Percentiles rank a stretch among this genome's conserved stretches.
phyloP scores from a whole-genome alignment of 35 echinoderm and acorn worm species.

The Eucidaris tribuloides region DNA sequence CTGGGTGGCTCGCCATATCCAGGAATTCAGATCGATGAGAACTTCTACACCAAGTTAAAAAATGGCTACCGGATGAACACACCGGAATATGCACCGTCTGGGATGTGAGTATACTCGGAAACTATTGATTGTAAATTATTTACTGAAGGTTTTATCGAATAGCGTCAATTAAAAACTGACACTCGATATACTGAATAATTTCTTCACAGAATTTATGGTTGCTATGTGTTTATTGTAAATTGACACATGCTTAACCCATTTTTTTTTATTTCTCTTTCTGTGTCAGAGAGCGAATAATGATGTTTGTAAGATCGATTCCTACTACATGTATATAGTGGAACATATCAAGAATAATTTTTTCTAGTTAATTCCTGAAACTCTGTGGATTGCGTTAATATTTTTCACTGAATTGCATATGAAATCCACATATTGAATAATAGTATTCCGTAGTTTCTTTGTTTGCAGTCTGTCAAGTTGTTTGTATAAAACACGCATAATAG shows the following conservation, averaged over 20 bases:
- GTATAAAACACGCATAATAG: too few species aligned
- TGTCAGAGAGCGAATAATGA: too few species aligned
- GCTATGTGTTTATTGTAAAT: not conserved
- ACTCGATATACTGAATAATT: not conserved
- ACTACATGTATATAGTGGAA: too few species aligned
- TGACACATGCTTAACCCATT: not conserved
- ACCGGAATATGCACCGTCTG: constrained; percentile 82
- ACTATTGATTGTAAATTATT: not conserved
- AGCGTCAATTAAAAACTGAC: not conserved
- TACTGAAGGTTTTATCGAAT: not conserved
- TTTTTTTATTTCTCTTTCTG: not conserved
- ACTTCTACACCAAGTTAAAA: constrained; percentile 83
- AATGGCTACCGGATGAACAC: constrained; percentile 82
- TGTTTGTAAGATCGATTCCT: too few species aligned
- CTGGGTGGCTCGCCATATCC: constrained; percentile 95
- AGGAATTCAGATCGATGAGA: constrained; percentile 89
- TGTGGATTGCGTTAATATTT: too few species aligned
- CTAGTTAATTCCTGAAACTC: too few species aligned
- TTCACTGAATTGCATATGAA: too few species aligned
- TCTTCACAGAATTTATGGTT: not conserved
- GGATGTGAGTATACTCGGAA: constrained; percentile 62
- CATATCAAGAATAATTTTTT: too few species aligned
- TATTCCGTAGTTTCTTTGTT: too few species aligned
- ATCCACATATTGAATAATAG: too few species aligned
- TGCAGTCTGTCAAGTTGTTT: too few species aligned